Evolutionary conservation across 2,888 invertebrate species (phyloP).

Genomic region (Neoscelio sp.): DNA sequence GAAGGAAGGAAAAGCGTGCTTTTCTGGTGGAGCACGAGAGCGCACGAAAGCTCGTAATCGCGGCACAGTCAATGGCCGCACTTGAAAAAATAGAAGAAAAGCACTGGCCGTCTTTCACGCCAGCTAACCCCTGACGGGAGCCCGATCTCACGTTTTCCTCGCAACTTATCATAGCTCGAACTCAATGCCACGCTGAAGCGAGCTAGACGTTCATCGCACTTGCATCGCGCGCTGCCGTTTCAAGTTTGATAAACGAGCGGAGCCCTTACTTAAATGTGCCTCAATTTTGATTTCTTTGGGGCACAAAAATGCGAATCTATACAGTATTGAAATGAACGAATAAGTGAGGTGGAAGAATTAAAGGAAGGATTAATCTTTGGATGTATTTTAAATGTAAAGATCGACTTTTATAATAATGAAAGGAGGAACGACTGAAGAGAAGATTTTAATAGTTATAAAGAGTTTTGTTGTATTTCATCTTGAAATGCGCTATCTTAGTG

Average conservation of each 20-base stretch:
- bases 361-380: constrained; percentile 27
- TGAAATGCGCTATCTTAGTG: too few species aligned
- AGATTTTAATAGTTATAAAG: too few species aligned
- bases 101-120: constrained; percentile 43
- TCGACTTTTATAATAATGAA: constrained; percentile 21
- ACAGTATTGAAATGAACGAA: too few species aligned
- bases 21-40: constrained; percentile 25
- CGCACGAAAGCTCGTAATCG: constrained; percentile 50
- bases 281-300: constrained; percentile 46
- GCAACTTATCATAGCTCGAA: constrained; percentile 53
- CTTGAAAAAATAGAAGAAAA: constrained; percentile 29
- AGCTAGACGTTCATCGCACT: constrained; percentile 50
- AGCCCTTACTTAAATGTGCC: constrained; percentile 52
- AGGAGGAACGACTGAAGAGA: too few species aligned
- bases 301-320: constrained; percentile 25
- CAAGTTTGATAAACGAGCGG: constrained; percentile 56
- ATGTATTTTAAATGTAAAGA: constrained; percentile 16
- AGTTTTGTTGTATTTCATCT: too few species aligned
- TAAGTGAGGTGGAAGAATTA: constrained; percentile 14
- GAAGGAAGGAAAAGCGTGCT: constrained; percentile 30
- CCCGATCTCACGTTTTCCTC: constrained; percentile 50
- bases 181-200: constrained; percentile 47
- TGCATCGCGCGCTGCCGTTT: constrained; percentile 38
- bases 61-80: constrained; percentile 52
- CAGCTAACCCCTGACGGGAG: constrained; percentile 33